These are phyloP conservation scores for Acrocyrtus sp. DNA, from an alignment of 2,888 invertebrate genomes.

Conservation along the genomic window DNA sequence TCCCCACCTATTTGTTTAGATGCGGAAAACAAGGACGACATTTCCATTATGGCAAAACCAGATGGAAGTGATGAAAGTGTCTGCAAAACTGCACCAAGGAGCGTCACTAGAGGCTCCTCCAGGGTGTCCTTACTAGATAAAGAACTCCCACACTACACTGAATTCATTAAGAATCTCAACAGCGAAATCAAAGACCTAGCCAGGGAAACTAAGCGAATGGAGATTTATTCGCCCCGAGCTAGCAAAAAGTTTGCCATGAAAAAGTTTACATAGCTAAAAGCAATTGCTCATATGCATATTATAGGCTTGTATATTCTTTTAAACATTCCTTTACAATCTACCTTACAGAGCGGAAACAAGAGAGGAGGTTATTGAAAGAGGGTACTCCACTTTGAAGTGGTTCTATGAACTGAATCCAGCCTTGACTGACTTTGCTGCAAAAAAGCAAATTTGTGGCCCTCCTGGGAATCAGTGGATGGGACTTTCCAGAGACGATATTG, in stretches of 20 bases:
- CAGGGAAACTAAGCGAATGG: slow-evolving; percentile 2
- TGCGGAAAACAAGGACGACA: too few relatives aligned
- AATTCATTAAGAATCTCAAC: neutral
- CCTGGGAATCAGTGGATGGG: slow-evolving; percentile 42
- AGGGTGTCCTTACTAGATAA: too few relatives aligned
- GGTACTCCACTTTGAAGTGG: slow-evolving; percentile 17
- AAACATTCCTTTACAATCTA: neutral
- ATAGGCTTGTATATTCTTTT: too few relatives aligned
- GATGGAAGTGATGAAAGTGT: too few relatives aligned
- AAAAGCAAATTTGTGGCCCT: slow-evolving; percentile 22
- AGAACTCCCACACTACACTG: neutral
- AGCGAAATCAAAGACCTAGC: neutral
- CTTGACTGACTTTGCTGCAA: slow-evolving; percentile 21
- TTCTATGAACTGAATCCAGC: slow-evolving; percentile 36
- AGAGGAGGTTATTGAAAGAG: slow-evolving; percentile 5
- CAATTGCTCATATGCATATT: too few relatives aligned
- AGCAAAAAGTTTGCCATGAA: too few relatives aligned
- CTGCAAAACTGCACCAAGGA: too few relatives aligned
- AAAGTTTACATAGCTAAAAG: too few relatives aligned
- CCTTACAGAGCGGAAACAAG: slow-evolving; percentile 1
- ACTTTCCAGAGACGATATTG: slow-evolving; percentile 25
- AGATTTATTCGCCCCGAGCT: slow-evolving; percentile 1
- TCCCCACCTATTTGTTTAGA: too few relatives aligned
- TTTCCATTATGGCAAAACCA: too few relatives aligned
- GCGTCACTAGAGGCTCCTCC: too few relatives aligned